A percentile compares a stretch with the other conserved stretches of the same genome.
phyloP scores from a whole-genome alignment of 2,888 invertebrate species.

The Tortricodes alternella region DNA sequence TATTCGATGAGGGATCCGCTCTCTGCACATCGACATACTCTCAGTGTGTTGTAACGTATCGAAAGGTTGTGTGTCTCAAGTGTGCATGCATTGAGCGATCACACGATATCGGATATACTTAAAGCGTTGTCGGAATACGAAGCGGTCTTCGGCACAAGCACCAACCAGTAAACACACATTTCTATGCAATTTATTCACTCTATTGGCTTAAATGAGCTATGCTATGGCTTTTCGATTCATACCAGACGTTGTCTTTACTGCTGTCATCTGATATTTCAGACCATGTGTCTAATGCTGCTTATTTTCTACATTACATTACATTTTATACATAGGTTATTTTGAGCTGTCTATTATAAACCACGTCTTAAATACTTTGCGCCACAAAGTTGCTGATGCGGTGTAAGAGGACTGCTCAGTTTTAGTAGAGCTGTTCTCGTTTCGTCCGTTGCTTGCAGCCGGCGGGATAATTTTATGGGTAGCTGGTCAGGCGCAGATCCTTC shows the following conservation, averaged over 20 bases:
- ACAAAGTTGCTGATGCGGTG: too few relatives aligned
- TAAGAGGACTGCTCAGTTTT: too few relatives aligned
- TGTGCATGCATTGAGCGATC: slow-evolving; percentile 50
- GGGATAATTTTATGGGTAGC: too few relatives aligned
- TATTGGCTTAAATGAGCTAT: slow-evolving; percentile 28
- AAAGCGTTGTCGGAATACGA: slow-evolving; percentile 47
- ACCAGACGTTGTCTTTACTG: slow-evolving; percentile 6
- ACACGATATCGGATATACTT: slow-evolving; percentile 51
- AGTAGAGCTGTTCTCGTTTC: too few relatives aligned
- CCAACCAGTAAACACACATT: slow-evolving; percentile 21
- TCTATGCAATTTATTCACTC: slow-evolving; percentile 25
- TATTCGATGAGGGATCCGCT: slow-evolving; percentile 15
- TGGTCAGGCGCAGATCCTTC: too few relatives aligned
- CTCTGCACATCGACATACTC: slow-evolving; percentile 17
- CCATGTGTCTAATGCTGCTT: not conserved
- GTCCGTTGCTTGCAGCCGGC: too few relatives aligned
- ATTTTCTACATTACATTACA: too few relatives aligned
- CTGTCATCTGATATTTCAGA: not conserved
- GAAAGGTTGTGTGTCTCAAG: slow-evolving; percentile 46
- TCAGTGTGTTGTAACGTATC: slow-evolving; percentile 33
- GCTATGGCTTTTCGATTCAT: slow-evolving; percentile 19
- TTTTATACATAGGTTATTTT: too few relatives aligned
- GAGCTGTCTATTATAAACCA: too few relatives aligned
- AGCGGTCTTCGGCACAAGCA: slow-evolving; percentile 9
- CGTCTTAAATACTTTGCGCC: too few relatives aligned